A percentile compares a stretch with the other conserved stretches of the same genome.
These are phyloP conservation scores for Uloborus diversus DNA, from an alignment of 1,140 invertebrate species.

Conservation along the genomic window DNA sequence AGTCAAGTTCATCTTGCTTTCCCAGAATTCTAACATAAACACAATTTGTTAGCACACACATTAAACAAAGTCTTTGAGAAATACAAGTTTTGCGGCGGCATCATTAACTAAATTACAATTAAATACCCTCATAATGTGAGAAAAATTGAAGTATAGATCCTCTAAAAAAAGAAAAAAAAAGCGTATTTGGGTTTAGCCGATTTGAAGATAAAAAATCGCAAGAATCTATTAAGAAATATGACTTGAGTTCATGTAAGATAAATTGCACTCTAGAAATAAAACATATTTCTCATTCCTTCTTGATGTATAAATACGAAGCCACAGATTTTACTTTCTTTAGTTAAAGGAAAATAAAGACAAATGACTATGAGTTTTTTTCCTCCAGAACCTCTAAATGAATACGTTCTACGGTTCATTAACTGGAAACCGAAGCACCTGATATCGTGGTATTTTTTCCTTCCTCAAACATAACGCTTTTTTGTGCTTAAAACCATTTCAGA, in stretches of 20 bases:
- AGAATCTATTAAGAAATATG: background rate
- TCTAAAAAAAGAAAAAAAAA: background rate
- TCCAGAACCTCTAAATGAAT: background rate
- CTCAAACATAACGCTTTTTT: background rate
- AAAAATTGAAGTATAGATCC: background rate
- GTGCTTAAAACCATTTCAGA: background rate
- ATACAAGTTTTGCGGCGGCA: too few relatives aligned
- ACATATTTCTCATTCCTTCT: slow-evolving; percentile 6
- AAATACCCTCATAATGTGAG: background rate
- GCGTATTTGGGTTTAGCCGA: too few relatives aligned
- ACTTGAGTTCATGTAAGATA: background rate
- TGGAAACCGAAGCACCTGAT: slow-evolving; percentile 33
- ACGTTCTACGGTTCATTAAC: slow-evolving; percentile 19
- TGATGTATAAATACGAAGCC: slow-evolving; percentile 13
- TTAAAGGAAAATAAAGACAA: slow-evolving; percentile 43
- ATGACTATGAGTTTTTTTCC: slow-evolving; percentile 17
- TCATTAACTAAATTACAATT: background rate
- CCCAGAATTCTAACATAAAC: too few relatives aligned
- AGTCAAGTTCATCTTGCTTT: too few relatives aligned
- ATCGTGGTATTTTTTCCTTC: slow-evolving; percentile 3
- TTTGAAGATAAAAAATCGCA: background rate
- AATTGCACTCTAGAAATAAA: slow-evolving; percentile 24
- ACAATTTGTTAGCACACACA: too few relatives aligned
- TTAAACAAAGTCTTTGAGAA: too few relatives aligned
- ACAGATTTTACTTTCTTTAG: slow-evolving; percentile 18